Conservation (phyloP, 2,113 vertebrate species). For the Reinhardtius hippoglossoides region DNA sequence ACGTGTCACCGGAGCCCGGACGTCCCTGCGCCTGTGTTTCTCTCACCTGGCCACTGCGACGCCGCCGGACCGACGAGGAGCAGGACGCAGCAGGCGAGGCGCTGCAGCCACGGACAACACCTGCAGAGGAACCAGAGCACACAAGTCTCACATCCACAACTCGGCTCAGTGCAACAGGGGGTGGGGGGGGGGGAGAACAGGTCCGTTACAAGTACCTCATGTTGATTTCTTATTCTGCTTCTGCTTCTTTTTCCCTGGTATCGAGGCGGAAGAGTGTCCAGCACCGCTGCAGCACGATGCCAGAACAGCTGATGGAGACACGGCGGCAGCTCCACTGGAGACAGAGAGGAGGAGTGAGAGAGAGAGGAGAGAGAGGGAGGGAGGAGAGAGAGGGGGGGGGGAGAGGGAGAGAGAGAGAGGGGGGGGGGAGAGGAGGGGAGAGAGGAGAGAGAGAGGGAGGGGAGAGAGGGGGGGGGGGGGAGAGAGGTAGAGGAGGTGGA, state of each 20-base stretch:
- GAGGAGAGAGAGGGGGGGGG: too few relatives aligned
- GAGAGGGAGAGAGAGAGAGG: too few relatives aligned
- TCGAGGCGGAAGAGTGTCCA: neutral
- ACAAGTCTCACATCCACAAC: slow-evolving; percentile 8
- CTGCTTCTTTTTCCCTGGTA: slow-evolving; percentile 15
- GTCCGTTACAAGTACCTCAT: slow-evolving; percentile 65
- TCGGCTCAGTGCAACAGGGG: neutral
- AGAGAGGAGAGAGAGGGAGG: neutral
- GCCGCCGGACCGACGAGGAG: slow-evolving; percentile 56
- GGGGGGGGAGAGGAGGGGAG: too few relatives aligned
- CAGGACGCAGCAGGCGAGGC: slow-evolving; percentile 72
- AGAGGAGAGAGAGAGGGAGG: too few relatives aligned
- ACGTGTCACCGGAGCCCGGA: neutral
- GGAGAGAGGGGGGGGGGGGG: too few relatives aligned
- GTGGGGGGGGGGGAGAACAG: too few relatives aligned
- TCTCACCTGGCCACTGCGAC: slow-evolving; percentile 81
- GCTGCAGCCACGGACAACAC: slow-evolving; percentile 76
- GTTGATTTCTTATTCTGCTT: slow-evolving; percentile 25
- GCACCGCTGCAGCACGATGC: slow-evolving; percentile 19
- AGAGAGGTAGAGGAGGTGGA: too few relatives aligned
- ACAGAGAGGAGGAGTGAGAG: neutral
- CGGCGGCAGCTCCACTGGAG: slow-evolving; percentile 34
- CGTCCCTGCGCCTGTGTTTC: too few relatives aligned
- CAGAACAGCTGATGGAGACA: slow-evolving; percentile 72
- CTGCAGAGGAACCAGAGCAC: slow-evolving; percentile 68